Evolutionary conservation across 2,113 vertebrate species (phyloP).

Genomic region (Brienomyrus longianalis): DNA sequence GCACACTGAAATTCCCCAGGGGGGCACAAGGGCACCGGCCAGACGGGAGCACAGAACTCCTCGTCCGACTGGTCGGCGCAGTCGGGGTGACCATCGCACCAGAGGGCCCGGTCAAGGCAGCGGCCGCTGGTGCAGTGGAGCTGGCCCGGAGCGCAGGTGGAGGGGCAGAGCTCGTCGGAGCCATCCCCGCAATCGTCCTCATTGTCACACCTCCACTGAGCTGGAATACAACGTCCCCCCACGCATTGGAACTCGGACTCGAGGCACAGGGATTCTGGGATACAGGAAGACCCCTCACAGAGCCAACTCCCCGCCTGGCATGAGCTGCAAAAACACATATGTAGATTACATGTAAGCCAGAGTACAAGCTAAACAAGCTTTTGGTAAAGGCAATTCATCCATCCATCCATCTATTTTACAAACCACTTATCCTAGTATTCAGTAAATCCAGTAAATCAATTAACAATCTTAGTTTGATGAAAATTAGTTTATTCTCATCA

Average conservation of each 20-base stretch:
- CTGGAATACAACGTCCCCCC: slow-evolving; percentile 67
- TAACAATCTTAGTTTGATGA: neutral
- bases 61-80: slow-evolving; percentile 78
- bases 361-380: neutral
- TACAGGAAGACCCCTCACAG: slow-evolving; percentile 56
- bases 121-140: slow-evolving; percentile 63
- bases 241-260: slow-evolving; percentile 66
- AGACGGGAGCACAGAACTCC: slow-evolving; percentile 42
- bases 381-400: neutral
- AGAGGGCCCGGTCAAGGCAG: slow-evolving; percentile 63
- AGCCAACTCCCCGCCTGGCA: slow-evolving; percentile 67
- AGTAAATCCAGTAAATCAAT: neutral
- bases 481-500: neutral
- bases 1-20: slow-evolving; percentile 62
- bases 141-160: slow-evolving; percentile 56
- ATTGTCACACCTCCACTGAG: slow-evolving; percentile 78
- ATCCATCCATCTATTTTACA: too few species aligned
- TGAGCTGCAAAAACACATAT: slow-evolving; percentile 52
- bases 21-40: slow-evolving; percentile 41
- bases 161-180: slow-evolving; percentile 73
- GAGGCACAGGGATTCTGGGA: slow-evolving; percentile 43
- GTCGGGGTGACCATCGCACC: slow-evolving; percentile 71
- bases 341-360: neutral
- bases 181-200: slow-evolving; percentile 83
- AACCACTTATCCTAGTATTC: neutral